Percentiles rank a stretch among this genome's conserved stretches.
Evolutionary conservation across 2,888 invertebrate species (phyloP).

Genomic region (Hypercompe scribonia): DNA sequence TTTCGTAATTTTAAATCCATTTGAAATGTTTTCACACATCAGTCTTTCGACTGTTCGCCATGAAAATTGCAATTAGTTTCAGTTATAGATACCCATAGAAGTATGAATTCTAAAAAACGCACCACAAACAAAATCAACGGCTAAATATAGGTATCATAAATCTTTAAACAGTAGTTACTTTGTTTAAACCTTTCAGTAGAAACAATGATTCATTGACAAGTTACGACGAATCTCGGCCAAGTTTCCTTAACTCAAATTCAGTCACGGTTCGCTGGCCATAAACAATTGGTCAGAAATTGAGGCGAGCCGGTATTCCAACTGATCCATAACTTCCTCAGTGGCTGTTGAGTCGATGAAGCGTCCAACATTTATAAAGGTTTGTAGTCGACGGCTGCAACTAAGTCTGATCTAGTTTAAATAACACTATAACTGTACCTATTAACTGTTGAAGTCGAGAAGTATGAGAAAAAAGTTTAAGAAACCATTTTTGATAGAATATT

Average conservation of each 20-base stretch:
- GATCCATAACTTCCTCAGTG: slow-evolving; percentile 41
- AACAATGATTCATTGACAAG: slow-evolving; percentile 21
- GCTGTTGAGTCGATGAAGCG: slow-evolving; percentile 35
- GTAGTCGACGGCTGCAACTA: slow-evolving; percentile 10
- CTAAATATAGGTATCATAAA: not conserved
- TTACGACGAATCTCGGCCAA: slow-evolving; percentile 16
- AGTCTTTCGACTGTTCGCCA: not conserved
- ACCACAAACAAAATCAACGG: not conserved
- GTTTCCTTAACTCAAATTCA: slow-evolving; percentile 17
- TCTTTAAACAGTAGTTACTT: not conserved
- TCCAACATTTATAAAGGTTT: slow-evolving; percentile 21
- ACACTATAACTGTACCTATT: not conserved
- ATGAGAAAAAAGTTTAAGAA: not conserved
- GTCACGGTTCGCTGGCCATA: slow-evolving; percentile 27
- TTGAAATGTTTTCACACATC: not conserved
- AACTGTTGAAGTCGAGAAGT: too few species aligned
- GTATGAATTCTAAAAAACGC: not conserved
- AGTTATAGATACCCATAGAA: not conserved
- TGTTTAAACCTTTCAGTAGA: not conserved
- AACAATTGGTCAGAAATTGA: slow-evolving; percentile 36
- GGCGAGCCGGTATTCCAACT: slow-evolving; percentile 27
- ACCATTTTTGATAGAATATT: not conserved
- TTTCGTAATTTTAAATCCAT: not conserved
- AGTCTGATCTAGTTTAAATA: not conserved
- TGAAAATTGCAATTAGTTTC: not conserved